Percentiles rank a stretch among this genome's conserved stretches.
These are phyloP conservation scores for Rapana venosa DNA, from an alignment of 2,888 invertebrate genomes.

Conservation along the genomic window DNA sequence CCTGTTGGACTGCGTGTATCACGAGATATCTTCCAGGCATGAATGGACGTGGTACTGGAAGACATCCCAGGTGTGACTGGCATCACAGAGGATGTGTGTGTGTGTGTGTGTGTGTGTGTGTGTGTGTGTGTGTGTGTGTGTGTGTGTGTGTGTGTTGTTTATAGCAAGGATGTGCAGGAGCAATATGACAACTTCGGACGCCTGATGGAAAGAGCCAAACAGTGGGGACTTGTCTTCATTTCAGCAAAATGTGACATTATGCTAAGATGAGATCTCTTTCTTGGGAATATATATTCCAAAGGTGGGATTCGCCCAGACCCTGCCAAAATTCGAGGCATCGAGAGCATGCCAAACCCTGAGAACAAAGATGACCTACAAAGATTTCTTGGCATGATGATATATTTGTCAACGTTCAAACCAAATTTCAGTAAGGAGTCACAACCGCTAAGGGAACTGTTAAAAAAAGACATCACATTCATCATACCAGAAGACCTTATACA, in stretches of 20 bases:
- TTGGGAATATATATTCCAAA: constrained; percentile 22
- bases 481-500: constrained; percentile 48
- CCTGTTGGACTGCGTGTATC: constrained; percentile 49
- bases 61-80: constrained; percentile 42
- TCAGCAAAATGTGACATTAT: constrained; percentile 33
- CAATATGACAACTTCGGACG: constrained; percentile 45
- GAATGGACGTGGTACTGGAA: constrained; percentile 50
- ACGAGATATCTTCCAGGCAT: constrained; percentile 52
- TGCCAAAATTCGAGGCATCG: constrained; percentile 46
- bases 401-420: constrained; percentile 43
- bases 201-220: constrained; percentile 43
- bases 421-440: constrained; percentile 39
- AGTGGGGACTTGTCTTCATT: constrained; percentile 50
- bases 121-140: too few relatives aligned
- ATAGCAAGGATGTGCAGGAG: constrained; percentile 31
- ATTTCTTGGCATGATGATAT: constrained; percentile 49
- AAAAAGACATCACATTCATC: constrained; percentile 41
- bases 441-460: constrained; percentile 47
- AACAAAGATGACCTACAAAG: constrained; percentile 47
- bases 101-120: too few relatives aligned
- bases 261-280: constrained; percentile 1
- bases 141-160: constrained; percentile 43
- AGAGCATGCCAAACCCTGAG: constrained; percentile 47
- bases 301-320: constrained; percentile 16
- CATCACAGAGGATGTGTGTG: constrained; percentile 48